These are phyloP conservation scores for Gymnoscopelus microlampas DNA, from an alignment of 2,797 vertebrate species.

Conservation along the genomic window DNA sequence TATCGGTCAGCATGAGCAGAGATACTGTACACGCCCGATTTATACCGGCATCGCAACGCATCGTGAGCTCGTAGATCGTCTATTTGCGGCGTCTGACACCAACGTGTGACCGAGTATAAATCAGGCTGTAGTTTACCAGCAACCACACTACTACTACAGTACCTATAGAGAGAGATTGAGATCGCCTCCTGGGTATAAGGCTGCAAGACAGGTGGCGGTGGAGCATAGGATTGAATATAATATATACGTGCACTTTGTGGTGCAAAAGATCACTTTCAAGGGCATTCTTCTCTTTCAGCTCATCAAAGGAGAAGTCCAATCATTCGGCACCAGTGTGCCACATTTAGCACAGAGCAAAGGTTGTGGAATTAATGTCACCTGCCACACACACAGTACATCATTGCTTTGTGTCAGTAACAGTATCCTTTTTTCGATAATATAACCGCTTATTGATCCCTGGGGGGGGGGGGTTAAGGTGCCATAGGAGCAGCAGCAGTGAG, in stretches of 20 bases:
- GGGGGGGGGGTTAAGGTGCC: no score
- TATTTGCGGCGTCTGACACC: no score
- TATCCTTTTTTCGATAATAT: no score
- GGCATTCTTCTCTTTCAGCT: constrained; percentile 47
- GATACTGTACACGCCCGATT: constrained; percentile 39
- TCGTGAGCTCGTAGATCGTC: no score
- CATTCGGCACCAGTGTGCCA: background rate
- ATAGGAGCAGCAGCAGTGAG: no score
- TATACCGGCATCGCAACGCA: background rate
- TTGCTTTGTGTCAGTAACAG: no score
- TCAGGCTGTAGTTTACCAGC: constrained; percentile 20
- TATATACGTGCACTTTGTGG: constrained; percentile 42
- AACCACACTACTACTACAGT: constrained; percentile 11
- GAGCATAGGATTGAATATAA: constrained; percentile 43
- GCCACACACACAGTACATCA: no score
- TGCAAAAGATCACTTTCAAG: constrained; percentile 25
- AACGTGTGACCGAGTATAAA: background rate
- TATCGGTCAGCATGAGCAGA: constrained; percentile 64
- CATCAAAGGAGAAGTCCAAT: constrained; percentile 34
- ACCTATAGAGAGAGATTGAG: no score
- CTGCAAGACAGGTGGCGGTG: no score
- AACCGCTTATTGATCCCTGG: no score
- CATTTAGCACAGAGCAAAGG: constrained; percentile 20
- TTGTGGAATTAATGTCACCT: constrained; percentile 7
- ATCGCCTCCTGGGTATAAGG: no score